A percentile compares a stretch with the other conserved stretches of the same genome.
phyloP scores from a whole-genome alignment of 2,797 vertebrate genomes.

The Dendrocincla tyrannina region DNA sequence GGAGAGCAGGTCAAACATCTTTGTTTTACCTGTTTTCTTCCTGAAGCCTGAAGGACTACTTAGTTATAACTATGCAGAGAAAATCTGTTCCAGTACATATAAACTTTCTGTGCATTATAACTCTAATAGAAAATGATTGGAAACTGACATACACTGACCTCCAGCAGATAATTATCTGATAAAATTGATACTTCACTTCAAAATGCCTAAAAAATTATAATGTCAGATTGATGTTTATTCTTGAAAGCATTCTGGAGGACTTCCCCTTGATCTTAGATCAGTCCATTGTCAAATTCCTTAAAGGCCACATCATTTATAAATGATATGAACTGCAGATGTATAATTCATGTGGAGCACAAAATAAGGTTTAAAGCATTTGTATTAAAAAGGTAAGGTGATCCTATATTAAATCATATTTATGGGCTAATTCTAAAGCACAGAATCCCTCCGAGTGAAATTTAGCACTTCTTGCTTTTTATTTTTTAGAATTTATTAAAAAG shows the following conservation, averaged over 20 bases:
- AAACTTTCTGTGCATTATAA: background rate
- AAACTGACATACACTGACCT: background rate
- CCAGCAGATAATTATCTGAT: conserved; percentile 33
- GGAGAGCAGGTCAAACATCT: background rate
- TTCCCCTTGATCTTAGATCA: conserved; percentile 34
- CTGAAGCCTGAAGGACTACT: conserved; percentile 14
- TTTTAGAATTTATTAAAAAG: conserved; percentile 22
- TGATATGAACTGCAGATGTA: conserved; percentile 18
- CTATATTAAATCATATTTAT: conserved; percentile 42
- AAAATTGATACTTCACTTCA: conserved; percentile 48
- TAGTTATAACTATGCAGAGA: background rate
- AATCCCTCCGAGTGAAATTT: conserved; percentile 2
- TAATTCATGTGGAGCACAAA: conserved; percentile 41
- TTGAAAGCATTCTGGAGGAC: background rate
- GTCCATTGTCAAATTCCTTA: conserved; percentile 43
- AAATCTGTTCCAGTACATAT: background rate
- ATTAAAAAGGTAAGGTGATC: conserved; percentile 25
- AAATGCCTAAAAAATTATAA: conserved; percentile 25
- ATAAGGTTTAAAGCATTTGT: conserved; percentile 27
- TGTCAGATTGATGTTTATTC: conserved; percentile 44
- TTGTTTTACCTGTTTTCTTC: background rate
- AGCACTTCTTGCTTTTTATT: background rate
- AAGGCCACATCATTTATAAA: conserved; percentile 51
- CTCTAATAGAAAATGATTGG: conserved; percentile 23
- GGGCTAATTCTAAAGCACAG: conserved; percentile 1